phyloP scores from a whole-genome alignment of 2,797 vertebrate species.

The Sebastes steindachneri region DNA sequence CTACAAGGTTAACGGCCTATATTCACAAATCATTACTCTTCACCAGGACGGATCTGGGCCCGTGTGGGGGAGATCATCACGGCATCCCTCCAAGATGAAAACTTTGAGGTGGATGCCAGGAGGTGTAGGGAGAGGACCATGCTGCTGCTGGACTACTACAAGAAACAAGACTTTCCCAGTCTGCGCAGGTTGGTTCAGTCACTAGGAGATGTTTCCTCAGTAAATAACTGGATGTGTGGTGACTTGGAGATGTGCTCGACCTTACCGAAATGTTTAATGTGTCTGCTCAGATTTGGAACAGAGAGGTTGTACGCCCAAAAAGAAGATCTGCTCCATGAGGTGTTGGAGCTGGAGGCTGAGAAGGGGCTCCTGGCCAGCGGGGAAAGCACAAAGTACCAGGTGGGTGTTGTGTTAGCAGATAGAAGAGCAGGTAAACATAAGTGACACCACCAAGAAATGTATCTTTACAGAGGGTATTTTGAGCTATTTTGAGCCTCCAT shows the following conservation, averaged over 20 bases:
- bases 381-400: conserved; percentile 77
- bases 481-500: neutral
- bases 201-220: neutral
- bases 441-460: neutral
- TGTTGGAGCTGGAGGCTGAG: conserved; percentile 85
- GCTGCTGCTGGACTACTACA: conserved; percentile 87
- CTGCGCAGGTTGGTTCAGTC: conserved; percentile 77
- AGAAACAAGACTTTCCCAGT: conserved; percentile 85
- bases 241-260: neutral
- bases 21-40: neutral
- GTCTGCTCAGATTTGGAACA: conserved; percentile 81
- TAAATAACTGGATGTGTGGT: neutral
- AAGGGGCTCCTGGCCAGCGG: conserved; percentile 75
- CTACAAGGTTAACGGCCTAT: neutral
- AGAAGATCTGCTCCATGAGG: conserved; percentile 85
- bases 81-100: conserved; percentile 81
- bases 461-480: neutral
- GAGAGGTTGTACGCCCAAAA: conserved; percentile 85
- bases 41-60: conserved; percentile 80
- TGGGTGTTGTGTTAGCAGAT: conserved; percentile 5
- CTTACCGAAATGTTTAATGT: neutral
- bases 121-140: conserved; percentile 86
- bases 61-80: conserved; percentile 84
- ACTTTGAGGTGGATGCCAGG: conserved; percentile 85
- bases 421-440: neutral